Evolutionary conservation across 1,140 invertebrate species (phyloP).

Genomic region (Drosophila pachea): DNA sequence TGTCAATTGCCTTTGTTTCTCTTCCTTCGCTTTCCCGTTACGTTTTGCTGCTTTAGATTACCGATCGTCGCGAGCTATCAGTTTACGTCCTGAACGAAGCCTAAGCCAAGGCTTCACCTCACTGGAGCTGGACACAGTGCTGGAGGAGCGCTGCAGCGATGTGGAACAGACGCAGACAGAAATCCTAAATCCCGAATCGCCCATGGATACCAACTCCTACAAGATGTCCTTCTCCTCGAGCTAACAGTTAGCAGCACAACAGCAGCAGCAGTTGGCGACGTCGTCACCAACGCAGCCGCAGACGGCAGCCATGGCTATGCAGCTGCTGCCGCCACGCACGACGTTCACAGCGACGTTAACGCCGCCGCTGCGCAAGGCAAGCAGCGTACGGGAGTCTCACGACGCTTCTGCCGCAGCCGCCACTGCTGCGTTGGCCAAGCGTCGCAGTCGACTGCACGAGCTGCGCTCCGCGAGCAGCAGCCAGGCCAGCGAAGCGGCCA

Average conservation of each 20-base stretch:
- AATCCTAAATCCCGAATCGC: constrained; percentile 73
- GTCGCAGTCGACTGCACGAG: constrained; percentile 61
- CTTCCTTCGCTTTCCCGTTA: background rate
- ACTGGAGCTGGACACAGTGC: constrained; percentile 88
- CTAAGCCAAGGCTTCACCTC: constrained; percentile 84
- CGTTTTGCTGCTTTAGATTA: constrained; percentile 69
- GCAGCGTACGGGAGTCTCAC: constrained; percentile 51
- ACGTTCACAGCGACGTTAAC: constrained; percentile 9
- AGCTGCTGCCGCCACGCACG: constrained; percentile 35
- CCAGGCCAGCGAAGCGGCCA: constrained; percentile 39
- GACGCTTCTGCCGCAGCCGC: too few species aligned
- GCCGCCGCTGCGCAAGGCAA: constrained; percentile 58
- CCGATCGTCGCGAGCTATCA: constrained; percentile 83
- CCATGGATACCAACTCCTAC: constrained; percentile 72
- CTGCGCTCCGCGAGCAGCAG: constrained; percentile 49
- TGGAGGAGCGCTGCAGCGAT: constrained; percentile 87
- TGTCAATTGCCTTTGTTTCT: constrained; percentile 14
- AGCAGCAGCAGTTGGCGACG: constrained; percentile 32
- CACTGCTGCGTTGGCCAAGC: constrained; percentile 52
- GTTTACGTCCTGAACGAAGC: constrained; percentile 83
- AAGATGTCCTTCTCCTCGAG: constrained; percentile 76
- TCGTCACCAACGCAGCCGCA: constrained; percentile 11
- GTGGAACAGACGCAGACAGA: constrained; percentile 83
- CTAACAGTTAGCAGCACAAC: constrained; percentile 72
- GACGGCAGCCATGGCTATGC: constrained; percentile 19